A percentile compares a stretch with the other conserved stretches of the same genome.
Conservation (phyloP, 2,113 vertebrate species). For the Planiliza haematocheilus region DNA sequence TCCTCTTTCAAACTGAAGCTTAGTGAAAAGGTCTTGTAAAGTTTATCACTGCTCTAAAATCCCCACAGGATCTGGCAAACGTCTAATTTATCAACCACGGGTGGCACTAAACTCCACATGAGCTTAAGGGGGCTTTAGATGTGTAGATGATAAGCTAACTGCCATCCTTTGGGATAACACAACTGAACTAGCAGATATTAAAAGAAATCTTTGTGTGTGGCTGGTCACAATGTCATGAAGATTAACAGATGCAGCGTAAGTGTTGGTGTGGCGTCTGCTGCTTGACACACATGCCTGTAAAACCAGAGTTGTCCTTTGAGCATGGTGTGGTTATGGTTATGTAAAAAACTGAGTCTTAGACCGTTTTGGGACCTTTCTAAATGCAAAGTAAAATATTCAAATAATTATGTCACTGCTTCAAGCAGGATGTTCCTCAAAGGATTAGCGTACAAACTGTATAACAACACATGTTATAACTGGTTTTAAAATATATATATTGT, state of each 20-base stretch:
- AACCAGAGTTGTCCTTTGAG: too few species aligned
- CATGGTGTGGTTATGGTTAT: too few species aligned
- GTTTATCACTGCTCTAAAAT: constrained; percentile 24
- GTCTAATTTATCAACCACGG: constrained; percentile 7
- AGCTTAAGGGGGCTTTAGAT: constrained; percentile 23
- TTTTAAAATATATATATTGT: not conserved
- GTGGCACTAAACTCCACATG: constrained; percentile 17
- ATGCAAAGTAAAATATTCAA: too few species aligned
- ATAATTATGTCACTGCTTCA: not conserved
- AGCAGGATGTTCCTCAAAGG: too few species aligned
- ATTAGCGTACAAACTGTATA: constrained; percentile 5
- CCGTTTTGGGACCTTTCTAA: too few species aligned
- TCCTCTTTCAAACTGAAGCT: not conserved
- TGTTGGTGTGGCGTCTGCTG: too few species aligned
- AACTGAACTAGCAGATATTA: not conserved
- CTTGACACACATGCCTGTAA: too few species aligned
- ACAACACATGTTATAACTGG: not conserved
- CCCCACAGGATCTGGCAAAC: constrained; percentile 33
- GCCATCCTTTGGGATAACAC: constrained; percentile 8
- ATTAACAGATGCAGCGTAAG: not conserved
- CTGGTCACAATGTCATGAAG: not conserved
- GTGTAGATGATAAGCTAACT: constrained; percentile 5
- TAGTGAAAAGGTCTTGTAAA: constrained; percentile 15
- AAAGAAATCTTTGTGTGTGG: not conserved
- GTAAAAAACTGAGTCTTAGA: too few species aligned